Evolutionary conservation across 2,113 vertebrate genomes (phyloP).

Genomic region (Equus przewalskii): DNA sequence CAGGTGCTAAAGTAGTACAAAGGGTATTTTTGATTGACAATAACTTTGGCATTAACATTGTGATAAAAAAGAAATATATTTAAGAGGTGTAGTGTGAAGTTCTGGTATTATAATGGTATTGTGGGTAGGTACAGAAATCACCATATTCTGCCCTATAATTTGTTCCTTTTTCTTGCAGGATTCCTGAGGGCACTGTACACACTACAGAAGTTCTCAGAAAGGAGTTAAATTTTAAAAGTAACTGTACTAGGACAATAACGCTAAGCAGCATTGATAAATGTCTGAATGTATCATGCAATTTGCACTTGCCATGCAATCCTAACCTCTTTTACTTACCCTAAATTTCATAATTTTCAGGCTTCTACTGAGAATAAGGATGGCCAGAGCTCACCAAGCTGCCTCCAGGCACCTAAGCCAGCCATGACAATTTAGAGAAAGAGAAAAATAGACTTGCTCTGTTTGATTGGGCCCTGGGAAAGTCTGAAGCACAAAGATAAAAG

Average conservation of each 20-base stretch:
- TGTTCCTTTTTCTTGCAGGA: neutral
- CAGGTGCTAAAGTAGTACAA: neutral
- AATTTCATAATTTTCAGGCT: neutral
- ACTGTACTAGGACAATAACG: neutral
- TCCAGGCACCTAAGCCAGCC: fast-evolving
- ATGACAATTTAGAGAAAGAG: neutral
- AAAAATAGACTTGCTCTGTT: neutral
- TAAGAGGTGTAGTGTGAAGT: neutral
- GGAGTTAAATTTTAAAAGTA: neutral
- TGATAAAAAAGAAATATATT: neutral
- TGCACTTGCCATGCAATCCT: neutral
- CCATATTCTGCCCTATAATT: neutral
- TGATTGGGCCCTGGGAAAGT: neutral
- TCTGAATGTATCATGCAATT: neutral
- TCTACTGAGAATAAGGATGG: neutral
- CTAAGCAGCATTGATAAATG: neutral
- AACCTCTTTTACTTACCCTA: neutral
- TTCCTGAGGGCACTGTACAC: neutral
- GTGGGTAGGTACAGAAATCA: neutral
- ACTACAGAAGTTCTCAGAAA: neutral
- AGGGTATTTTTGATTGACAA: neutral
- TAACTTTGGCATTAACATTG: neutral
- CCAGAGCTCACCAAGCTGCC: fast-evolving
- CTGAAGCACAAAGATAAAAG: neutral
- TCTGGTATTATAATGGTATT: neutral